Evolutionary conservation across 1,140 invertebrate genomes (phyloP).

Genomic region (Pogonomyrmex californicus): DNA sequence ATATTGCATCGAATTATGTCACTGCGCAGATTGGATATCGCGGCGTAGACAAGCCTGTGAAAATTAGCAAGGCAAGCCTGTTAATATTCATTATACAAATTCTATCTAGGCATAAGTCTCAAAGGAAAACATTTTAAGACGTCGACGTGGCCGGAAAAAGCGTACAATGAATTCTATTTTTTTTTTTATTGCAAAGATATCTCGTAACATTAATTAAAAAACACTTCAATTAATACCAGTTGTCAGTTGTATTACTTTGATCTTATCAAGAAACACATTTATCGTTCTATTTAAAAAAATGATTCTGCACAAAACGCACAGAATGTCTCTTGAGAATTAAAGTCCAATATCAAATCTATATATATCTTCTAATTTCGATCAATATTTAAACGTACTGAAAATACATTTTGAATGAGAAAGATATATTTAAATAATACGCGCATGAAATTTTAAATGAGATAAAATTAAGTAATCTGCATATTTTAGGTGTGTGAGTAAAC

Average conservation of each 20-base stretch:
- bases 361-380: neutral
- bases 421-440: neutral
- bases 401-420: constrained; percentile 18
- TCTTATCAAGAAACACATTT: constrained; percentile 14
- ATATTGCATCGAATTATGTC: neutral
- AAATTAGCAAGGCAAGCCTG: constrained; percentile 46
- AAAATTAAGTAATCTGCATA: constrained; percentile 8
- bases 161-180: constrained; percentile 11
- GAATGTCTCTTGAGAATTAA: constrained; percentile 3
- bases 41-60: constrained; percentile 15
- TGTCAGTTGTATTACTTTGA: neutral
- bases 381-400: neutral
- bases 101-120: neutral
- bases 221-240: constrained; percentile 18
- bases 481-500: neutral
- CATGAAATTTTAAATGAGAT: neutral
- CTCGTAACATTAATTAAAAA: constrained; percentile 27
- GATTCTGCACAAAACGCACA: neutral
- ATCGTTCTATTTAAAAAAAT: neutral
- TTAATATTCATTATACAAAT: constrained; percentile 33
- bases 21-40: constrained; percentile 29
- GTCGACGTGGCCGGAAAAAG: constrained; percentile 30
- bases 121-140: constrained; percentile 31
- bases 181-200: constrained; percentile 4
- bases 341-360: neutral